phyloP scores from a whole-genome alignment of 2,797 vertebrate genomes.

The Uromys caudimaculatus region DNA sequence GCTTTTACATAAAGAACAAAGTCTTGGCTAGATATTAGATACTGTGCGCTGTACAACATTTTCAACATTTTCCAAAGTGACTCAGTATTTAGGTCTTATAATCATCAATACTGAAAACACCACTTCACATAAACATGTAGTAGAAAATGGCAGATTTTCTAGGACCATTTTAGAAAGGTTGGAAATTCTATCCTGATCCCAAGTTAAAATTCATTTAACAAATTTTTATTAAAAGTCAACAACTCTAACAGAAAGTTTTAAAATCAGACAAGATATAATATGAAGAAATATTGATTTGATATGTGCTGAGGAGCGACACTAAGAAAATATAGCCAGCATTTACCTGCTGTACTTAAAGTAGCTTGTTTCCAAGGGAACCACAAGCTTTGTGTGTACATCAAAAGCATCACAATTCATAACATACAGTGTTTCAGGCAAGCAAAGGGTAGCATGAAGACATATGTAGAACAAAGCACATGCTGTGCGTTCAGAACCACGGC shows the following conservation, averaged over 20 bases:
- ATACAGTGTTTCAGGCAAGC: not conserved
- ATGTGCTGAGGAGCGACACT: not conserved
- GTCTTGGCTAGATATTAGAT: not conserved
- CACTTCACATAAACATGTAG: not conserved
- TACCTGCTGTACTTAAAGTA: not conserved
- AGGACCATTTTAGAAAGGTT: not conserved
- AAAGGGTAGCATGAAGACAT: no score
- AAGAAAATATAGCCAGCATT: not conserved
- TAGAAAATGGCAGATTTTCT: not conserved
- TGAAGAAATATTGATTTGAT: not conserved
- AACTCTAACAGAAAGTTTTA: not conserved
- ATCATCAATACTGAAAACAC: not conserved
- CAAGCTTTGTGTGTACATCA: not conserved
- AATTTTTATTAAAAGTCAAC: not conserved
- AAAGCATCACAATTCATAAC: not conserved
- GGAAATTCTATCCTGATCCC: not conserved
- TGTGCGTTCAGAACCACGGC: not conserved
- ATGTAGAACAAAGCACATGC: not conserved
- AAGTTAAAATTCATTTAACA: not conserved
- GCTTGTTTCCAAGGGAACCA: not conserved
- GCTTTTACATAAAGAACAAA: not conserved
- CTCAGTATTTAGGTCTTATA: not conserved
- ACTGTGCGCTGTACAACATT: not conserved
- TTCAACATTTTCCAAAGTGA: not conserved
- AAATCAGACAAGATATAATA: not conserved